A percentile compares a stretch with the other conserved stretches of the same genome.
These are phyloP conservation scores for Cephus spinipes DNA, from an alignment of 2,888 invertebrate genomes.

Conservation along the genomic window DNA sequence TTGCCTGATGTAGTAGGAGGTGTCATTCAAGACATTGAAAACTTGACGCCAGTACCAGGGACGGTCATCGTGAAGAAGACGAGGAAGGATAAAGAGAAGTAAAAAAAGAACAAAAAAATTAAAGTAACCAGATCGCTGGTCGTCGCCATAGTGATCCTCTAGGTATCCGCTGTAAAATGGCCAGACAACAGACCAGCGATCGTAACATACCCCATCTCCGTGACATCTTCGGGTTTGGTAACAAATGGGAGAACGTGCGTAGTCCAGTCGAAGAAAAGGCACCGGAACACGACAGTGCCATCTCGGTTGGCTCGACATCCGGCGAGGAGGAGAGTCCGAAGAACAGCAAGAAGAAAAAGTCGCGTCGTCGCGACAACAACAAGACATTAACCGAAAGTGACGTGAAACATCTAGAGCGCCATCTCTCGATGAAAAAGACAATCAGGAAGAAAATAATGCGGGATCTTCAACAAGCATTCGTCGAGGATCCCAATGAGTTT, in stretches of 20 bases:
- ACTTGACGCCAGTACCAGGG: not conserved
- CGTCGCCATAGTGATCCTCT: not conserved
- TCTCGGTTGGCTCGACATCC: slow-evolving; percentile 64
- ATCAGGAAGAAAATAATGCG: slow-evolving; percentile 88
- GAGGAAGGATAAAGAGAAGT: slow-evolving; percentile 12
- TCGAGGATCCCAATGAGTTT: slow-evolving; percentile 79
- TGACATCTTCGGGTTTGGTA: slow-evolving; percentile 78
- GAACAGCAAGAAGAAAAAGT: slow-evolving; percentile 72
- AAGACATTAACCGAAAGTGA: slow-evolving; percentile 76
- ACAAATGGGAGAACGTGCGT: slow-evolving; percentile 59
- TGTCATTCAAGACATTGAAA: not conserved
- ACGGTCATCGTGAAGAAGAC: not conserved
- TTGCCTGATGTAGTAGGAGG: not conserved
- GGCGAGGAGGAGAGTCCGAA: slow-evolving; percentile 64
- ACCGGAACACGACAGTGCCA: slow-evolving; percentile 64
- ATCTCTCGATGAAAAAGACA: slow-evolving; percentile 89
- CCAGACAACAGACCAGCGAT: slow-evolving; percentile 72
- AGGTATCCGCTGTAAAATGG: slow-evolving; percentile 39
- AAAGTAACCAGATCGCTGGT: not conserved
- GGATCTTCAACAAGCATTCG: slow-evolving; percentile 81
- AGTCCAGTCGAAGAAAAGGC: slow-evolving; percentile 59
- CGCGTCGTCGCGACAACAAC: slow-evolving; percentile 77
- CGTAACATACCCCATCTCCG: slow-evolving; percentile 82
- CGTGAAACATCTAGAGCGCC: slow-evolving; percentile 81
- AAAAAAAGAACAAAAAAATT: not conserved